Percentiles rank a stretch among this genome's conserved stretches.
These are phyloP conservation scores for Episyrphus balteatus DNA, from an alignment of 1,140 invertebrate species.

Conservation along the genomic window DNA sequence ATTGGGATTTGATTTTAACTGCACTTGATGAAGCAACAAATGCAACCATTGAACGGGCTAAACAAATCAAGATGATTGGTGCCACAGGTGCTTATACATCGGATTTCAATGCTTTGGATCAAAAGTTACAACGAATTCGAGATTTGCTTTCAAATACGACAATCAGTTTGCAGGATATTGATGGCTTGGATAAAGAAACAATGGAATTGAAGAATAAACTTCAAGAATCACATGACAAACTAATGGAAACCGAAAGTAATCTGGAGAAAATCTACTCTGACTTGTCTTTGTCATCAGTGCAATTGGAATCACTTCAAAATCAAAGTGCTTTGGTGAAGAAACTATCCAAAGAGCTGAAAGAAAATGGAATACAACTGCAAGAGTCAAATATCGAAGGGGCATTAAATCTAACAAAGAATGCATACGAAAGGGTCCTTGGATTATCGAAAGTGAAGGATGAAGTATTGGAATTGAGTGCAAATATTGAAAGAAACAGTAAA, in stretches of 20 bases:
- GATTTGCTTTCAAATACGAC: conserved; percentile 57
- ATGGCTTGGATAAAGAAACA: conserved; percentile 42
- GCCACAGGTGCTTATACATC: conserved; percentile 88
- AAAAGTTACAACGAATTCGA: conserved; percentile 67
- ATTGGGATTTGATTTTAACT: conserved; percentile 87
- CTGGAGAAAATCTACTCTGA: conserved; percentile 65
- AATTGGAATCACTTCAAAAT: conserved; percentile 60
- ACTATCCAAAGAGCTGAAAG: conserved; percentile 61
- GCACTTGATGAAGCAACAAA: conserved; percentile 57
- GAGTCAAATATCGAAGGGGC: conserved; percentile 93
- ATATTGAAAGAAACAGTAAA: conserved; percentile 72
- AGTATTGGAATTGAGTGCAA: conserved; percentile 52
- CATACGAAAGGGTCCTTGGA: conserved; percentile 51
- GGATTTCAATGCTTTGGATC: conserved; percentile 85
- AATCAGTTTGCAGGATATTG: conserved; percentile 62
- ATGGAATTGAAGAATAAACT: conserved; percentile 35
- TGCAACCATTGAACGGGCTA: conserved; percentile 69
- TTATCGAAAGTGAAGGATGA: conserved; percentile 48
- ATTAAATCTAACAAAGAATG: conserved; percentile 70
- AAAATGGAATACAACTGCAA: conserved; percentile 81
- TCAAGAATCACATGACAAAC: conserved; percentile 34
- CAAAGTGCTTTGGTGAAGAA: conserved; percentile 61
- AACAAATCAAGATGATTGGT: conserved; percentile 83
- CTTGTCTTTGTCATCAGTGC: conserved; percentile 65
- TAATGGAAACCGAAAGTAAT: conserved; percentile 45